Evolutionary conservation across 2,888 invertebrate species (phyloP).

Genomic region (Unio pictorum): DNA sequence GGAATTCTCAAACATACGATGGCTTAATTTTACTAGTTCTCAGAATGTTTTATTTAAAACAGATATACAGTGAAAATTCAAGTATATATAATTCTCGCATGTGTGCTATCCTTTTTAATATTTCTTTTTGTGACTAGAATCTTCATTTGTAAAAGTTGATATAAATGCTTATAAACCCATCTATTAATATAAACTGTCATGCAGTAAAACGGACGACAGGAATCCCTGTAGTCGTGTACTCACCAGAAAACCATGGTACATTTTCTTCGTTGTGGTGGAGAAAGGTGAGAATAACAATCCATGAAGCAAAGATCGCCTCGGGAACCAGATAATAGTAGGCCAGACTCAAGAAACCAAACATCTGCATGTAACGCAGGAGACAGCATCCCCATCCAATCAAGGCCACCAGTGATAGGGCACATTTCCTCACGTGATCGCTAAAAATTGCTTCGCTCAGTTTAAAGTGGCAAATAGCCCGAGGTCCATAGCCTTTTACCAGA

Average conservation of each 20-base stretch:
- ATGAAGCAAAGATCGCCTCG: slow-evolving; percentile 60
- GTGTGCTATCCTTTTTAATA: not conserved
- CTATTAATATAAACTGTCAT: no score
- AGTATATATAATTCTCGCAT: not conserved
- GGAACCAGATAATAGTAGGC: slow-evolving; percentile 59
- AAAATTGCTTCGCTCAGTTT: slow-evolving; percentile 52
- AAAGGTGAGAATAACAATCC: slow-evolving; percentile 65
- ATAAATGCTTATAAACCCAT: no score
- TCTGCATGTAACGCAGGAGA: slow-evolving; percentile 41
- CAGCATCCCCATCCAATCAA: slow-evolving; percentile 40
- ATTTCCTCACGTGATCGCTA: slow-evolving; percentile 43
- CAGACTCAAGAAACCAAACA: slow-evolving; percentile 45
- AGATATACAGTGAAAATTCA: no score
- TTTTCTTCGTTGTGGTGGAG: slow-evolving; percentile 67
- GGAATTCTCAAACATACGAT: no score
- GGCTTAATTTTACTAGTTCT: no score
- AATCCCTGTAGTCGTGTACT: not conserved
- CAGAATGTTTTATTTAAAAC: no score
- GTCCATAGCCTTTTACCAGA: slow-evolving; percentile 59
- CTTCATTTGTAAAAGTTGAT: not conserved
- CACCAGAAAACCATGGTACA: slow-evolving; percentile 63
- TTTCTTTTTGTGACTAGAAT: not conserved
- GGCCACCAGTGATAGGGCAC: slow-evolving; percentile 41
- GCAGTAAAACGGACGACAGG: not conserved
- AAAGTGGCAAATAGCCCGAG: slow-evolving; percentile 56